These are phyloP conservation scores for Ormyrus labotus DNA, from an alignment of 2,888 invertebrate genomes.

Conservation along the genomic window DNA sequence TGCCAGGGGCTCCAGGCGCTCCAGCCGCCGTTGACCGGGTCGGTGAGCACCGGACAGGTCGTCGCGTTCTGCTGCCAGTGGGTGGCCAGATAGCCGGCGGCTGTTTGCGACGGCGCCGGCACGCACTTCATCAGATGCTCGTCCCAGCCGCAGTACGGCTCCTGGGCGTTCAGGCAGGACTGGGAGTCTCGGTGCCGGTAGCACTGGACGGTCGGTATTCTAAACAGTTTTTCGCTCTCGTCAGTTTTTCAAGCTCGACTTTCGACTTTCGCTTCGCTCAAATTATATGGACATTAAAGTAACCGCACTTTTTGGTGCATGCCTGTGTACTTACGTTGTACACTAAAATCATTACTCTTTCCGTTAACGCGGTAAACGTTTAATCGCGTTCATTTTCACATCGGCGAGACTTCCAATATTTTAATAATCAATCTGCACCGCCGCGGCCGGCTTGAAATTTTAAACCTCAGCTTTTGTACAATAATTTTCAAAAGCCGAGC, in stretches of 20 bases:
- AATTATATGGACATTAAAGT: not conserved
- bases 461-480: too few species aligned
- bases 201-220: conserved; percentile 88
- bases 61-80: conserved; percentile 86
- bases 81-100: conserved; percentile 76
- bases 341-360: too few species aligned
- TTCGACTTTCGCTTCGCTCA: not conserved
- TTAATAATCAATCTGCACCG: too few species aligned
- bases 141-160: conserved; percentile 98
- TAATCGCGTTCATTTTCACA: too few species aligned
- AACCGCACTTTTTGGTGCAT: not conserved
- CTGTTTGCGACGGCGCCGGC: conserved; percentile 81
- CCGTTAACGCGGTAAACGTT: too few species aligned
- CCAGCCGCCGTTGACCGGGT: conserved; percentile 90
- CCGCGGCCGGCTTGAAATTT: too few species aligned
- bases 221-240: conserved; percentile 61
- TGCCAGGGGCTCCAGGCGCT: conserved; percentile 91
- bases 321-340: too few species aligned
- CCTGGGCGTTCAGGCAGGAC: conserved; percentile 89
- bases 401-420: too few species aligned
- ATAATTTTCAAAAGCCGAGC: too few species aligned
- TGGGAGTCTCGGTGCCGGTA: conserved; percentile 82
- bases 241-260: not conserved
- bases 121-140: conserved; percentile 85
- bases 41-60: conserved; percentile 83